Conservation (phyloP, 2,888 invertebrate species). For the Eretmocerus hayati region DNA sequence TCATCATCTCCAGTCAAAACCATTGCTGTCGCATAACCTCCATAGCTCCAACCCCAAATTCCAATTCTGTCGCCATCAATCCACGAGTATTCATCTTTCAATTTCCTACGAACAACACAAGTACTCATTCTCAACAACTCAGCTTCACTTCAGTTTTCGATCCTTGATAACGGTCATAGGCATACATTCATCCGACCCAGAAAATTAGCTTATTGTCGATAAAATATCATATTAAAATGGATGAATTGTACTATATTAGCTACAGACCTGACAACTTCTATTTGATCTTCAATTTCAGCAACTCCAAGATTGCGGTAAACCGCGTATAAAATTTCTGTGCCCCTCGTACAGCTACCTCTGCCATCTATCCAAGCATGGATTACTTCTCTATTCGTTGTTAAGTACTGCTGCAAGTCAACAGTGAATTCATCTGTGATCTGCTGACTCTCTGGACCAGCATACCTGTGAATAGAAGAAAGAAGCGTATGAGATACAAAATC, state of each 20-base stretch:
- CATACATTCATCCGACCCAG: no score
- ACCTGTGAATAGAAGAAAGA: conserved; percentile 42
- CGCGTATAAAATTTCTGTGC: conserved; percentile 66
- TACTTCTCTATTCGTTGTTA: conserved; percentile 64
- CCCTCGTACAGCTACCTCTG: conserved; percentile 74
- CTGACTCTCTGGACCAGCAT: conserved; percentile 77
- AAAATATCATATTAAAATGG: no score
- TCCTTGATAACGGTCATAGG: neutral
- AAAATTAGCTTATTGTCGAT: no score
- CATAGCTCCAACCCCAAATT: conserved; percentile 93
- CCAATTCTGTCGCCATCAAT: conserved; percentile 65
- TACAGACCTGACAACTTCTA: conserved; percentile 61
- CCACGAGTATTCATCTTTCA: conserved; percentile 52
- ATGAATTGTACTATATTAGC: no score
- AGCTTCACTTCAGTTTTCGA: neutral
- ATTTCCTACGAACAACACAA: conserved; percentile 50
- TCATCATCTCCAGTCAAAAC: conserved; percentile 64
- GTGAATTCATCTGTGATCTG: conserved; percentile 63
- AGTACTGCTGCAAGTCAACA: conserved; percentile 60
- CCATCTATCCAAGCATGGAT: conserved; percentile 79
- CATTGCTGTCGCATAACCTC: conserved; percentile 79
- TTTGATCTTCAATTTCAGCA: conserved; percentile 80
- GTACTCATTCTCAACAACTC: no score
- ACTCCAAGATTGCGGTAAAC: conserved; percentile 76
- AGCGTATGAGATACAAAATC: no score